Conservation (phyloP, 2,888 invertebrate genomes). For the Thecocarcelia acutangulata region DNA sequence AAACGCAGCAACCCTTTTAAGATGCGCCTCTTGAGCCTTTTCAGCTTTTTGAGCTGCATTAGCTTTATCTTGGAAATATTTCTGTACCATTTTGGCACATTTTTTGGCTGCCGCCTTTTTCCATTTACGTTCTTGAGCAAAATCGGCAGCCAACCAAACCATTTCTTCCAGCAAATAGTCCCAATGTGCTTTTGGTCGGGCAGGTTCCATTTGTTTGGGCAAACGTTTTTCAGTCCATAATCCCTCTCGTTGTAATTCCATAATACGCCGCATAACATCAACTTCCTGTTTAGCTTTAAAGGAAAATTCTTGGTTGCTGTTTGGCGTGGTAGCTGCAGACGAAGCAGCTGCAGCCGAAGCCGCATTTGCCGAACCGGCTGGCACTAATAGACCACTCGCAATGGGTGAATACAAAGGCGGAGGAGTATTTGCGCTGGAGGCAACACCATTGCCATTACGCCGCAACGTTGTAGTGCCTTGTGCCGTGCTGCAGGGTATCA, state of each 20-base stretch:
- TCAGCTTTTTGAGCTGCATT: constrained; percentile 94
- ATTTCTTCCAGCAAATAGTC: constrained; percentile 99
- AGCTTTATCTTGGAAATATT: constrained; percentile 95
- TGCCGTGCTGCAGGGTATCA: constrained; percentile 80
- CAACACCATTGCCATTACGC: constrained; percentile 72
- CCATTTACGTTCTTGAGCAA: constrained; percentile 98
- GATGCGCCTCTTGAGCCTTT: constrained; percentile 93
- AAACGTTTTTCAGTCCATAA: constrained; percentile 96
- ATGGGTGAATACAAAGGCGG: constrained; percentile 67
- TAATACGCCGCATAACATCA: constrained; percentile 94
- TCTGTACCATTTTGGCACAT: constrained; percentile 94
- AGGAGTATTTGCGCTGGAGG: constrained; percentile 60
- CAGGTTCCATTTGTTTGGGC: constrained; percentile 95
- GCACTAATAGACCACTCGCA: constrained; percentile 65
- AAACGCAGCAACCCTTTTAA: constrained; percentile 92
- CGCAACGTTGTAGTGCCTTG: constrained; percentile 73
- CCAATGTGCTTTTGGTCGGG: constrained; percentile 97
- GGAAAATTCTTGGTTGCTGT: constrained; percentile 84
- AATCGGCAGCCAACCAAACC: constrained; percentile 99
- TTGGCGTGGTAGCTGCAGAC: constrained; percentile 65
- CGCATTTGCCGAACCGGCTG: constrained; percentile 58
- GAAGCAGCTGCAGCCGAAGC: constrained; percentile 74
- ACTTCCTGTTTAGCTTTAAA: constrained; percentile 95
- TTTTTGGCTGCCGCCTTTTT: constrained; percentile 97
- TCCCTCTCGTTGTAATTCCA: constrained; percentile 95